Percentiles rank a stretch among this genome's conserved stretches.
These are phyloP conservation scores for Ceratitis capitata DNA, from an alignment of 1,140 invertebrate genomes.

Conservation along the genomic window DNA sequence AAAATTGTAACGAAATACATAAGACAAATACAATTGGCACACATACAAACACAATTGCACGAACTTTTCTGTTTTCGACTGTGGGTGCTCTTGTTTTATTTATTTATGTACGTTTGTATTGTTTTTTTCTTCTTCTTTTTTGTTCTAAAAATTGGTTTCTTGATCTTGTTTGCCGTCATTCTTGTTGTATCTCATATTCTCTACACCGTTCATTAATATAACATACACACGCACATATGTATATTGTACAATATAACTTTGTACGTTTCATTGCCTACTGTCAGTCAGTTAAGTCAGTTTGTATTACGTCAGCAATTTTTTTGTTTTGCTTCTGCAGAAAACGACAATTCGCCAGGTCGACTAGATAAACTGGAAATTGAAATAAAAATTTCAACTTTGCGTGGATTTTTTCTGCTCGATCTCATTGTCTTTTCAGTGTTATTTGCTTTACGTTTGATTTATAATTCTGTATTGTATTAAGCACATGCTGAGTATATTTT, in stretches of 20 bases:
- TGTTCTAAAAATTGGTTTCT: slow-evolving; percentile 16
- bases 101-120: not conserved
- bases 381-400: not conserved
- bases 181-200: not conserved
- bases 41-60: not conserved
- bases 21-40: not conserved
- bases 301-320: slow-evolving; percentile 26
- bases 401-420: not conserved
- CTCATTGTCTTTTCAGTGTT: not conserved
- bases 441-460: not conserved
- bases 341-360: not conserved
- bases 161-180: not conserved
- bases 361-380: slow-evolving; percentile 25
- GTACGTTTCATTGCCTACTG: not conserved
- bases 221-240: not conserved
- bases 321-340: not conserved
- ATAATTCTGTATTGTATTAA: not conserved
- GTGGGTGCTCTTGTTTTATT: not conserved
- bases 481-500: too few species aligned
- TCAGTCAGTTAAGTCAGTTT: not conserved
- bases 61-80: not conserved
- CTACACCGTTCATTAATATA: not conserved
- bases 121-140: not conserved
- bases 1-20: not conserved
- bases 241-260: not conserved